phyloP scores from a whole-genome alignment of 2,113 vertebrate genomes.

The Cottus gobio region DNA sequence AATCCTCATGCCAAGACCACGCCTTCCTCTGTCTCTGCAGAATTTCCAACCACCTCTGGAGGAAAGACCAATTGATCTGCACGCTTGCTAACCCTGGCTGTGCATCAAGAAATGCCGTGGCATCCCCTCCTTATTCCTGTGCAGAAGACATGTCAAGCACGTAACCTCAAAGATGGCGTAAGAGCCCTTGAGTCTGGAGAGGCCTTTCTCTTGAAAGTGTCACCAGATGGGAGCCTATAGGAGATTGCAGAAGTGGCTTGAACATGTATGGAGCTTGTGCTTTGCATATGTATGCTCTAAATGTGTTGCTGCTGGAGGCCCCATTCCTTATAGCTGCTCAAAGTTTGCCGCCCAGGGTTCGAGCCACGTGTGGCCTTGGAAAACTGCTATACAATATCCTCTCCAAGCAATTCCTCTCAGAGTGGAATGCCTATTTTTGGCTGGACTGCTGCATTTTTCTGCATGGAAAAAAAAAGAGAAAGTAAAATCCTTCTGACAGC shows the following conservation, averaged over 20 bases:
- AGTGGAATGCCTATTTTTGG: slow-evolving; percentile 74
- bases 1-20: slow-evolving; percentile 48
- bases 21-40: slow-evolving; percentile 32
- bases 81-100: neutral
- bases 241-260: slow-evolving; percentile 44
- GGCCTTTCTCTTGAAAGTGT: slow-evolving; percentile 49
- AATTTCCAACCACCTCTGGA: slow-evolving; percentile 12
- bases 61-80: slow-evolving; percentile 4
- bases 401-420: slow-evolving; percentile 64
- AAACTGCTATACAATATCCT: slow-evolving; percentile 66
- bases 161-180: slow-evolving; percentile 40
- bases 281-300: slow-evolving; percentile 19
- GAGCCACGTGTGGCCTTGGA: slow-evolving; percentile 56
- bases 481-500: slow-evolving; percentile 45
- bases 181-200: slow-evolving; percentile 57
- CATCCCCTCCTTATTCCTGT: slow-evolving; percentile 29
- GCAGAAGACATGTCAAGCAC: slow-evolving; percentile 44
- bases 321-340: slow-evolving; percentile 56
- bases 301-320: slow-evolving; percentile 24
- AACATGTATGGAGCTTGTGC: slow-evolving; percentile 29
- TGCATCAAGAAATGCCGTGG: slow-evolving; percentile 6
- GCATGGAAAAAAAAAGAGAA: slow-evolving; percentile 32
- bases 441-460: slow-evolving; percentile 66
- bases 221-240: slow-evolving; percentile 18
- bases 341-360: slow-evolving; percentile 51